Percentiles rank a stretch among this genome's conserved stretches.
These are phyloP conservation scores for Pseudomyrmex concolor DNA, from an alignment of 1,140 invertebrate species.

Conservation along the genomic window DNA sequence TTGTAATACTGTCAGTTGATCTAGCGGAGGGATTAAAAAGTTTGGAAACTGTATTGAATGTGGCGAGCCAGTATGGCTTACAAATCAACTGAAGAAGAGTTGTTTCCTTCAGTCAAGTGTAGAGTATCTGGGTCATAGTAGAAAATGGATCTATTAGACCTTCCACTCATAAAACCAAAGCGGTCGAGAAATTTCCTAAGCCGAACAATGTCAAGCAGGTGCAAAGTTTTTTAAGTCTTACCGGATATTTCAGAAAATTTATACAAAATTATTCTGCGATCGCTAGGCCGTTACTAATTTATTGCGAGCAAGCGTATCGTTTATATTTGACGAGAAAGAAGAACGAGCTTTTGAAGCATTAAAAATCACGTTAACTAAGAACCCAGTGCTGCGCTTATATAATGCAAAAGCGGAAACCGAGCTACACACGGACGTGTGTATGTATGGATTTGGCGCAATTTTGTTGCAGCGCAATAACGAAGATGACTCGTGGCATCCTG, in stretches of 20 bases:
- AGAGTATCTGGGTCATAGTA: neutral
- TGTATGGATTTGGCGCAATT: neutral
- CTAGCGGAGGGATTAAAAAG: neutral
- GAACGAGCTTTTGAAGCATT: neutral
- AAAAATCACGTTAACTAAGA: neutral
- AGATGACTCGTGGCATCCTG: neutral
- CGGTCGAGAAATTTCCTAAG: neutral
- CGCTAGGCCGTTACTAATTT: neutral
- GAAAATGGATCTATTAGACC: neutral
- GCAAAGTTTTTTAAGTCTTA: constrained; percentile 1
- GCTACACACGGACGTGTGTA: neutral
- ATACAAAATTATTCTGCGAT: neutral
- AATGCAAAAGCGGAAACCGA: neutral
- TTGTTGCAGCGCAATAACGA: neutral
- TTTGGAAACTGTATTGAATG: neutral
- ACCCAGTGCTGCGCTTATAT: neutral
- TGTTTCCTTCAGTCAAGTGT: neutral
- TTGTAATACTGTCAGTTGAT: neutral
- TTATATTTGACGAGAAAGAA: neutral
- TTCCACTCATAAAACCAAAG: neutral
- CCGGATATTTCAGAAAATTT: neutral
- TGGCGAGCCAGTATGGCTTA: neutral
- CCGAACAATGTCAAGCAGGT: neutral
- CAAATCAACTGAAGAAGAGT: neutral
- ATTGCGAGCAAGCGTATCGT: neutral